These are phyloP conservation scores for Palythoa grandis DNA, from an alignment of 92 coral and sea anemone species.

Conservation along the genomic window DNA sequence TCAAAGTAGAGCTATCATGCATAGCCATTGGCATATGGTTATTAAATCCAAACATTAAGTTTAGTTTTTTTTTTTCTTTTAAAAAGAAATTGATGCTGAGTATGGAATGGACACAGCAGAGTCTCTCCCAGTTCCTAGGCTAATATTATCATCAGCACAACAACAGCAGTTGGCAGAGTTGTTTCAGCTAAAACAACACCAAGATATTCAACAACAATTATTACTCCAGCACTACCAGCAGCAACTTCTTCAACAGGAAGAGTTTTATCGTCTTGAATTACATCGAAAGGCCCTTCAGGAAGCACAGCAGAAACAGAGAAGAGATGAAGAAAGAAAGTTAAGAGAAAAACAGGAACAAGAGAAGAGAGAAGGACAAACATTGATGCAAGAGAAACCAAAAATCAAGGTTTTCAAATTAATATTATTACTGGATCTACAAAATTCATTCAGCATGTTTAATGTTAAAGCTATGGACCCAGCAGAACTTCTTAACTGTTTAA, in stretches of 20 bases:
- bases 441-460: no score
- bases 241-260: slow-evolving; percentile 22
- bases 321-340: slow-evolving; percentile 29
- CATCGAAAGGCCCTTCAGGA: slow-evolving; percentile 25
- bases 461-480: no score
- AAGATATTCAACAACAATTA: slow-evolving; percentile 71
- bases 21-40: no score
- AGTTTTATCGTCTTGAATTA: slow-evolving; percentile 33
- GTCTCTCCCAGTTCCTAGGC: slow-evolving; percentile 58
- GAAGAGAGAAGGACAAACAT: slow-evolving; percentile 3
- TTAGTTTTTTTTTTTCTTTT: slow-evolving; percentile 26
- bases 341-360: slow-evolving; percentile 37
- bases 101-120: slow-evolving; percentile 71
- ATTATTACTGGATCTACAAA: no score
- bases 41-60: background rate
- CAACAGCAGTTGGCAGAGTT: slow-evolving; percentile 80
- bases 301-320: slow-evolving; percentile 40
- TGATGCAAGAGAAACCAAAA: slow-evolving; percentile 39
- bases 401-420: slow-evolving; percentile 16
- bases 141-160: slow-evolving; percentile 69
- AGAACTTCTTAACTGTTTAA: no score
- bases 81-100: slow-evolving; percentile 73
- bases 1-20: no score
- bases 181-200: slow-evolving; percentile 73
- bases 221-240: slow-evolving; percentile 42